Evolutionary conservation across 2,888 invertebrate species (phyloP).

Genomic region (Tanypteryx hageni): DNA sequence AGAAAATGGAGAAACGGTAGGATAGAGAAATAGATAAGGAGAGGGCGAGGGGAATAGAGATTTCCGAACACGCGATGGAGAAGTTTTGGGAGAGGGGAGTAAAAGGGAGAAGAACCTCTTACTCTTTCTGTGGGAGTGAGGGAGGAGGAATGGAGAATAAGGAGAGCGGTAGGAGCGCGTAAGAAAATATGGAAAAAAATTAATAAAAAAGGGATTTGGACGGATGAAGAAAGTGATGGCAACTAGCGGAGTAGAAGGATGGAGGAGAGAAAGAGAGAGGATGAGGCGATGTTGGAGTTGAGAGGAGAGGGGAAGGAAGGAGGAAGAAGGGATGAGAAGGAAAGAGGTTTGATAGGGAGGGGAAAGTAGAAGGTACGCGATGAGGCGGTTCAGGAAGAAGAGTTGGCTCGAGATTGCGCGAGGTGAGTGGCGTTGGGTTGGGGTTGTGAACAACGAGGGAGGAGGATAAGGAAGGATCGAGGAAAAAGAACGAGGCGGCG

Average conservation of each 20-base stretch:
- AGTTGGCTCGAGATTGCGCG: no score
- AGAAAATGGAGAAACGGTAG: no score
- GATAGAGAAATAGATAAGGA: no score
- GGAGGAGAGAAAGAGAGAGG: not conserved
- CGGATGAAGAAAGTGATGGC: no score
- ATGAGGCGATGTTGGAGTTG: not conserved
- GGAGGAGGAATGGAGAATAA: not conserved
- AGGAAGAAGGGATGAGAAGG: not conserved
- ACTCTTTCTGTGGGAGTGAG: not conserved
- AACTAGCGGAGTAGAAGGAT: not conserved
- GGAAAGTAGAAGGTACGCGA: constrained; percentile 52
- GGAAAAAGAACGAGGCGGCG: not conserved
- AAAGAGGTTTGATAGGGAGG: constrained; percentile 1
- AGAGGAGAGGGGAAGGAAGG: not conserved
- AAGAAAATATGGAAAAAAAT: not conserved
- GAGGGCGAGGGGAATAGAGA: no score
- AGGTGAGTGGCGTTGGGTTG: no score
- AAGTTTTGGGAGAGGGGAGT: not conserved
- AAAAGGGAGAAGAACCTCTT: not conserved
- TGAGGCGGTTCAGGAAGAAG: constrained; percentile 56
- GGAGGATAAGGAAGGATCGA: not conserved
- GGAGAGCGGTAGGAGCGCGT: not conserved
- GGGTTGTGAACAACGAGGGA: not conserved
- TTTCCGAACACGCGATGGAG: no score
- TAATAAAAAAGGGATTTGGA: no score